These are phyloP conservation scores for Hippocampus guttulatus DNA, from an alignment of 2,113 vertebrate genomes.

Conservation along the genomic window DNA sequence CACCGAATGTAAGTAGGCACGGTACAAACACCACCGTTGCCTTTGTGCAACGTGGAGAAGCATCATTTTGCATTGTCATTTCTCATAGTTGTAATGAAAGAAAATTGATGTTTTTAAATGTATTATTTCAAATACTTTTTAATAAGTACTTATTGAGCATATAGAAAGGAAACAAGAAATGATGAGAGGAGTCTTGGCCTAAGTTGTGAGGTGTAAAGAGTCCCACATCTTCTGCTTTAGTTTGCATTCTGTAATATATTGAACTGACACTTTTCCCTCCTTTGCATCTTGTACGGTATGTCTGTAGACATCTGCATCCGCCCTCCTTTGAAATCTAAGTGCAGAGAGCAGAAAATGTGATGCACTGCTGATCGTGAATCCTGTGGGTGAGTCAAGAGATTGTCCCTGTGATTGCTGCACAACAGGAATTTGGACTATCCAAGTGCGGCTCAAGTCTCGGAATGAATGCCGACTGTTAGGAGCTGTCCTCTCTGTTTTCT, in stretches of 20 bases:
- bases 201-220: too few relatives aligned
- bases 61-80: neutral
- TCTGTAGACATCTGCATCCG: neutral
- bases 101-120: too few relatives aligned
- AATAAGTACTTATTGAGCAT: too few relatives aligned
- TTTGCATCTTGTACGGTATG: slow-evolving; percentile 11
- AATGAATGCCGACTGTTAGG: slow-evolving; percentile 10
- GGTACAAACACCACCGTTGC: neutral
- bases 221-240: neutral
- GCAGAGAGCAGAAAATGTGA: slow-evolving; percentile 41
- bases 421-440: slow-evolving; percentile 14
- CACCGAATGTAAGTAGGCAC: too few relatives aligned
- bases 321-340: slow-evolving; percentile 25
- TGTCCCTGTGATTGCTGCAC: slow-evolving; percentile 23
- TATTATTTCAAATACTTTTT: too few relatives aligned
- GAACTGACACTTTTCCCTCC: neutral
- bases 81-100: too few relatives aligned
- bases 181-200: too few relatives aligned
- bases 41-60: neutral
- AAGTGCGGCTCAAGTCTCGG: neutral
- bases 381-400: slow-evolving; percentile 44
- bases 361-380: slow-evolving; percentile 34
- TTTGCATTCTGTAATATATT: neutral
- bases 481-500: neutral
- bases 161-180: too few relatives aligned